These are phyloP conservation scores for Drosophila antonietae DNA, from an alignment of 2,888 invertebrate species.

Conservation along the genomic window DNA sequence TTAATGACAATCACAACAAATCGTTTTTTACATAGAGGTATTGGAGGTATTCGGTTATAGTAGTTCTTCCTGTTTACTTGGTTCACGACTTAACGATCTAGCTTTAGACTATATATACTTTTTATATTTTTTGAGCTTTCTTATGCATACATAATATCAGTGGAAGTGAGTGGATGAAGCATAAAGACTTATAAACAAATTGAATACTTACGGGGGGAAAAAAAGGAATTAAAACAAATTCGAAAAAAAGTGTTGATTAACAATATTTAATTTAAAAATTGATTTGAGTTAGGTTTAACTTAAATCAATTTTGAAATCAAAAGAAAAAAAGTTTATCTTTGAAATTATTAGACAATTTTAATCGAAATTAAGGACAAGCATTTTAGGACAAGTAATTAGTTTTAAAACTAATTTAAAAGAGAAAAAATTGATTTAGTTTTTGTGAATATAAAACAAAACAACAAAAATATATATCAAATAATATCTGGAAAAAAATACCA, in stretches of 20 bases:
- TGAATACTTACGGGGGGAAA: too few species aligned
- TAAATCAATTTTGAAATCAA: too few species aligned
- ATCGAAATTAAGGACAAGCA: too few species aligned
- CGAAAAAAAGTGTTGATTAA: not conserved
- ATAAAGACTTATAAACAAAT: not conserved
- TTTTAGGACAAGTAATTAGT: too few species aligned
- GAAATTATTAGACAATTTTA: too few species aligned
- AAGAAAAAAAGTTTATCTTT: too few species aligned
- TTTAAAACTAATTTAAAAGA: too few species aligned
- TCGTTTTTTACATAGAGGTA: constrained; percentile 81
- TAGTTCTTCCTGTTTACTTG: constrained; percentile 79
- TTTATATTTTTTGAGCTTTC: constrained; percentile 17
- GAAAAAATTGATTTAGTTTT: too few species aligned
- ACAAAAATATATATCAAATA: not conserved
- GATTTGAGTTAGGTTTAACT: too few species aligned
- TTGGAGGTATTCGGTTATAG: constrained; percentile 84
- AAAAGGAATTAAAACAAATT: not conserved
- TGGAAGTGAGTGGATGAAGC: constrained; percentile 15
- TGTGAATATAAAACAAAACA: not conserved
- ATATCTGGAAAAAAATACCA: not conserved
- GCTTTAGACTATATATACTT: constrained; percentile 30
- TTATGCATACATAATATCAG: constrained; percentile 29
- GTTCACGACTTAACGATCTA: constrained; percentile 70
- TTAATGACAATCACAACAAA: constrained; percentile 73
- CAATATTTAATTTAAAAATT: too few species aligned